A percentile compares a stretch with the other conserved stretches of the same genome.
Conservation (phyloP, 2,113 vertebrate species). For the Oreotrochilus melanogaster region DNA sequence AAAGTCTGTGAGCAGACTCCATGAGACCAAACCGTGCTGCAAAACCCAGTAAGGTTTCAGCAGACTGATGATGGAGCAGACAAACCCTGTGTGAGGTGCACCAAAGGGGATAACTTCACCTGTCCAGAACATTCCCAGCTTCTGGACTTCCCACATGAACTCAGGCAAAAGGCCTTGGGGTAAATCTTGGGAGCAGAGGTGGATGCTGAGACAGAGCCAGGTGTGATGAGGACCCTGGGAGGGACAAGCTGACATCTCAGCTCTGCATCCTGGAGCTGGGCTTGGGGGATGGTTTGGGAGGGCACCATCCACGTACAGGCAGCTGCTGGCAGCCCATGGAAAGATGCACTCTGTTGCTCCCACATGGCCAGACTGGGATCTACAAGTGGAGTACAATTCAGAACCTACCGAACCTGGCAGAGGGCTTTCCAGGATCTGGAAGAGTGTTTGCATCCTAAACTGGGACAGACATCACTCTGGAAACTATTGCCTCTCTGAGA, state of each 20-base stretch:
- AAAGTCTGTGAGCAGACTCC: background rate
- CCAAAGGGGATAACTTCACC: background rate
- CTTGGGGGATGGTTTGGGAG: background rate
- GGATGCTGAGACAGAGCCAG: background rate
- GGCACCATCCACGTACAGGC: background rate
- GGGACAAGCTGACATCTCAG: background rate
- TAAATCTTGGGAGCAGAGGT: background rate
- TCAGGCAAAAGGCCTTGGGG: background rate
- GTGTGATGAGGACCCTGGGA: background rate
- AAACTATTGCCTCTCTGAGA: background rate
- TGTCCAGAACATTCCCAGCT: background rate
- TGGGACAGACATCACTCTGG: background rate
- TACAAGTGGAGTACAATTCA: background rate
- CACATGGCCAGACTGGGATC: background rate
- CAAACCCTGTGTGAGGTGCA: background rate
- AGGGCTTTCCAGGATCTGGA: background rate
- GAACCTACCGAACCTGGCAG: background rate
- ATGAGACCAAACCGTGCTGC: too few relatives aligned
- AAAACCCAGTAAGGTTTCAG: too few relatives aligned
- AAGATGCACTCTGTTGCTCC: background rate
- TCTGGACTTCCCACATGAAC: background rate
- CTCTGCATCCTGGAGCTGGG: background rate
- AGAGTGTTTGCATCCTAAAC: background rate
- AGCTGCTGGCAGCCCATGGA: background rate
- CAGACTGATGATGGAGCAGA: background rate